These are phyloP conservation scores for Blera fallax DNA, from an alignment of 2,888 invertebrate species.

Conservation along the genomic window DNA sequence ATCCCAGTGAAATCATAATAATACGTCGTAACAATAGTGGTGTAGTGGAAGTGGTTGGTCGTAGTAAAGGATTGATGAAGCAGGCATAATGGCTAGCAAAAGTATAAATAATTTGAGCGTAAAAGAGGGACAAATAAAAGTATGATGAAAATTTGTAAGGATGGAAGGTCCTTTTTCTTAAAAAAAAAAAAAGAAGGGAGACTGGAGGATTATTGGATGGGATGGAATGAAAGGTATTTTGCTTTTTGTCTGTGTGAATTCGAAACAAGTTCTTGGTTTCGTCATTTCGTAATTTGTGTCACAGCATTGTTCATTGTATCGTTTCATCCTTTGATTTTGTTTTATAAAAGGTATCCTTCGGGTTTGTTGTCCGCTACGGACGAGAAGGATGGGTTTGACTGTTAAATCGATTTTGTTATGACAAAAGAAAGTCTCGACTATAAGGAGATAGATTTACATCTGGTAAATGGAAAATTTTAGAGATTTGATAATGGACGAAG, in stretches of 20 bases:
- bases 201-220: no score
- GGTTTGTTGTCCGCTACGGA: neutral
- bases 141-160: conserved; percentile 36
- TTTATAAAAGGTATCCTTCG: conserved; percentile 3
- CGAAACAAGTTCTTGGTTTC: conserved; percentile 30
- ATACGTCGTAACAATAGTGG: conserved; percentile 61
- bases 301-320: conserved; percentile 11
- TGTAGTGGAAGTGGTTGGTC: conserved; percentile 39
- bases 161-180: neutral
- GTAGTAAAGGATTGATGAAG: conserved; percentile 69
- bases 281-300: conserved; percentile 40
- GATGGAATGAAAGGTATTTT: neutral
- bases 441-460: neutral
- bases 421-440: neutral
- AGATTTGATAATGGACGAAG: neutral
- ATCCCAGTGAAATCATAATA: conserved; percentile 55
- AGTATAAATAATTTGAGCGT: conserved; percentile 66
- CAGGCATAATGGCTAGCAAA: conserved; percentile 55
- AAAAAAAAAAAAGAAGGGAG: neutral
- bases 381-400: conserved; percentile 20
- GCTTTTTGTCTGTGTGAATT: conserved; percentile 18
- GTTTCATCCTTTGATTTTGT: conserved; percentile 33
- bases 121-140: conserved; percentile 27
- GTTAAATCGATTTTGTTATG: conserved; percentile 23
- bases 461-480: neutral